Evolutionary conservation across 2,113 vertebrate species (phyloP).

Genomic region (Psophia crepitans): DNA sequence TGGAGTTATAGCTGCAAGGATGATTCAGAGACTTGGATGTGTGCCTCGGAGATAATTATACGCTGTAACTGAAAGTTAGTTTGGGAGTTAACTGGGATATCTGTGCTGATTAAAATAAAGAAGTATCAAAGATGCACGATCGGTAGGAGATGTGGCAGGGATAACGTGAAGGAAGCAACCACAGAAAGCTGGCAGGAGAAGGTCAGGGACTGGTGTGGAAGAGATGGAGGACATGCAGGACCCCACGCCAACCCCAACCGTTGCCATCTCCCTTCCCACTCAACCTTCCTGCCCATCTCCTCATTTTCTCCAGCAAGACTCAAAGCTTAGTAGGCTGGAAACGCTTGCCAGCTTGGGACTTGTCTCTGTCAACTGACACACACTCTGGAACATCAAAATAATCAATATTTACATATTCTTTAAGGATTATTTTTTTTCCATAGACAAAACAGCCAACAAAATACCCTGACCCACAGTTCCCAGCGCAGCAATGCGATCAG

Average conservation of each 20-base stretch:
- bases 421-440: neutral
- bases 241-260: accelerated
- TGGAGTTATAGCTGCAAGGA: neutral
- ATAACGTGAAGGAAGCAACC: accelerated
- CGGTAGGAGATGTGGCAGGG: neutral
- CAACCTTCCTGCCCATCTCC: neutral
- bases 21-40: slow-evolving; percentile 37
- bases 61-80: neutral
- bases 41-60: neutral
- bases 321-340: neutral
- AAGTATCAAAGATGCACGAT: neutral
- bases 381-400: neutral
- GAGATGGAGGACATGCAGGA: neutral
- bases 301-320: neutral
- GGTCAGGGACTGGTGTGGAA: neutral
- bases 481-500: neutral
- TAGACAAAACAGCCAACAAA: neutral
- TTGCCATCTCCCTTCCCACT: neutral
- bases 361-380: neutral
- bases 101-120: neutral
- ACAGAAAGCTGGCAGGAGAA: neutral
- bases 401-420: neutral
- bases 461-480: neutral
- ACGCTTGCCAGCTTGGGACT: neutral
- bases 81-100: neutral